Conservation (phyloP, 2,888 invertebrate species). For the Habroteleia sp. region DNA sequence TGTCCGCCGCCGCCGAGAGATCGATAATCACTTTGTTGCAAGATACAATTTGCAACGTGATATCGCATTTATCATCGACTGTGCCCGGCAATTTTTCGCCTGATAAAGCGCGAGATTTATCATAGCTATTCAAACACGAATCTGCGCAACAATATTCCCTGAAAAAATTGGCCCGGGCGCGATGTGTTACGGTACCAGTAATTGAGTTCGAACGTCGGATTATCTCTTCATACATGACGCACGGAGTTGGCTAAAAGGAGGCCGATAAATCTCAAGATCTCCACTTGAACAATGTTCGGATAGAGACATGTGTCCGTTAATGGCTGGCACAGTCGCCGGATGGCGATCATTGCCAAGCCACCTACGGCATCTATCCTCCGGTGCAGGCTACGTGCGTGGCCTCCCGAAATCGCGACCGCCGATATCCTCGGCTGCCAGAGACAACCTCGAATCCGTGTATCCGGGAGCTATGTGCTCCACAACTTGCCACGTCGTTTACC, state of each 20-base stretch:
- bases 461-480: constrained; percentile 60
- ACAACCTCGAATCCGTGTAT: constrained; percentile 46
- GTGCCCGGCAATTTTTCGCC: constrained; percentile 40
- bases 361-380: constrained; percentile 73
- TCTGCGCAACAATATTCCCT: constrained; percentile 25
- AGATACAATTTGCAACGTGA: constrained; percentile 49
- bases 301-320: constrained; percentile 80
- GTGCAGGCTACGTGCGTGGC: constrained; percentile 76
- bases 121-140: constrained; percentile 38
- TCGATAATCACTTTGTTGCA: constrained; percentile 54
- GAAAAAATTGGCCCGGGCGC: constrained; percentile 33
- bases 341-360: constrained; percentile 80
- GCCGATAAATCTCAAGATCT: constrained; percentile 71
- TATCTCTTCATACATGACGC: constrained; percentile 36
- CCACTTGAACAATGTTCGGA: constrained; percentile 70
- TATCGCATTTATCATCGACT: constrained; percentile 45
- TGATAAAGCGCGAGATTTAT: constrained; percentile 44
- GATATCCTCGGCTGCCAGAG: constrained; percentile 47
- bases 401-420: constrained; percentile 71
- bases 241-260: constrained; percentile 61
- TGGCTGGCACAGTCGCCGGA: constrained; percentile 78
- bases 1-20: constrained; percentile 13
- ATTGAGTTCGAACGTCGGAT: constrained; percentile 58
- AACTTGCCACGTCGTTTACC: constrained; percentile 64
- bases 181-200: constrained; percentile 17